Base-by-base conservation (phyloP, 2,888 invertebrate genomes). In the Watsonalla binaria region DNA sequence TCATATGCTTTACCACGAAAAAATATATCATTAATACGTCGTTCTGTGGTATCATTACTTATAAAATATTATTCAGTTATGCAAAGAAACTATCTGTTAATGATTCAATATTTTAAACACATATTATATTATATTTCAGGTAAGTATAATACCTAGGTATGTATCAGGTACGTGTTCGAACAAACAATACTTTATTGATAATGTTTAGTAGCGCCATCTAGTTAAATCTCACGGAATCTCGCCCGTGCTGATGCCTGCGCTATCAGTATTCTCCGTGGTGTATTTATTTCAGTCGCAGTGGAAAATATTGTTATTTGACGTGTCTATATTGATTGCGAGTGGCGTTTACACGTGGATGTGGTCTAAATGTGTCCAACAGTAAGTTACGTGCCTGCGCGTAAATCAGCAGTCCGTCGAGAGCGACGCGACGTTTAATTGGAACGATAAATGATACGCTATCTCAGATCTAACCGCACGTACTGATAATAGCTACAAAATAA, bases 341-440 rank as follows among this genome's bases (percentile, higher is more conserved):
- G 24, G 51, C 45, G 56, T 61, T 56, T 56, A 55, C 53, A 55
- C 53, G 64, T 63, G 57, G 60, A 70, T 68, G 61, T 66, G 61
- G 59, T 63, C 74, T 75, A 74, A 80, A 80, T 76, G 69, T 59
- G 78, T 71, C 65, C 63, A 71, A 74, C 69, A 73, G 76, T 82
- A 82, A 82, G 81, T 74, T 76, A 73, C 74, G 72, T 72, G 69
- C 72, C 67, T 67, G 65, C 66, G 64, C 75, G 77, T 83, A 84
- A 84, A 85, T 84, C 82, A 83, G 73, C 69, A 63, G 69, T 75
- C 79, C 84, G 84, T 85, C 84, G 84, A 85, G 70, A 71, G 60
- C 60, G 63, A 62, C 60, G 65, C 64, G 60, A 59, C 64, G 65
- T 70, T 66, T 69, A 66, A 67, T 73, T 70, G 57, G 52, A 46